Conservation (phyloP, 2,113 vertebrate genomes). For the Clarias batrachus region DNA sequence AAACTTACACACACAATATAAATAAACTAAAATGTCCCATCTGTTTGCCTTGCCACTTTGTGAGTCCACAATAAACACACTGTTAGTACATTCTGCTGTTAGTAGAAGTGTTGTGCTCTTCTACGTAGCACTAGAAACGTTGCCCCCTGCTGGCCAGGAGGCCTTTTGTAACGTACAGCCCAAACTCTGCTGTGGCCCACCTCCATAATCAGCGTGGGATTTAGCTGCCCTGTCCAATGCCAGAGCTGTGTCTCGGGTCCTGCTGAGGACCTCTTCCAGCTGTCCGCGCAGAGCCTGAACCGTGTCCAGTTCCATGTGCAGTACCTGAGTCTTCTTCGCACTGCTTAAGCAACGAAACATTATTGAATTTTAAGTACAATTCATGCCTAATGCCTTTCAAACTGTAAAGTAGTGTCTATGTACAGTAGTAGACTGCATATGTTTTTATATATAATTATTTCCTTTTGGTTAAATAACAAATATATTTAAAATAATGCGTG, state of each 20-base stretch:
- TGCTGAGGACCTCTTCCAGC: conserved; percentile 87
- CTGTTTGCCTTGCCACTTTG: conserved; percentile 53
- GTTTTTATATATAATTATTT: neutral
- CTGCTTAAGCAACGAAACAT: conserved; percentile 62
- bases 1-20: conserved; percentile 51
- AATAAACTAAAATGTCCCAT: conserved; percentile 59
- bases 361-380: neutral
- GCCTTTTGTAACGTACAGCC: conserved; percentile 76
- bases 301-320: conserved; percentile 85
- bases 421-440: no score
- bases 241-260: conserved; percentile 80
- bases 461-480: neutral
- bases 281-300: conserved; percentile 82
- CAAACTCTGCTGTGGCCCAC: conserved; percentile 87
- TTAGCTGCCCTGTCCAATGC: conserved; percentile 78
- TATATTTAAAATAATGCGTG: neutral
- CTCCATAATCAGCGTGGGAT: conserved; percentile 83
- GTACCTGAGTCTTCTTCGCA: conserved; percentile 73
- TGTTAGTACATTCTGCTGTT: conserved; percentile 22
- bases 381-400: neutral
- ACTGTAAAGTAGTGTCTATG: neutral
- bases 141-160: conserved; percentile 75
- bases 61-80: conserved; percentile 2
- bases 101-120: conserved; percentile 48
- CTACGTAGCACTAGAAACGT: conserved; percentile 65